Base-by-base conservation (phyloP, 2,113 vertebrate species). In the Casuarius casuarius region DNA sequence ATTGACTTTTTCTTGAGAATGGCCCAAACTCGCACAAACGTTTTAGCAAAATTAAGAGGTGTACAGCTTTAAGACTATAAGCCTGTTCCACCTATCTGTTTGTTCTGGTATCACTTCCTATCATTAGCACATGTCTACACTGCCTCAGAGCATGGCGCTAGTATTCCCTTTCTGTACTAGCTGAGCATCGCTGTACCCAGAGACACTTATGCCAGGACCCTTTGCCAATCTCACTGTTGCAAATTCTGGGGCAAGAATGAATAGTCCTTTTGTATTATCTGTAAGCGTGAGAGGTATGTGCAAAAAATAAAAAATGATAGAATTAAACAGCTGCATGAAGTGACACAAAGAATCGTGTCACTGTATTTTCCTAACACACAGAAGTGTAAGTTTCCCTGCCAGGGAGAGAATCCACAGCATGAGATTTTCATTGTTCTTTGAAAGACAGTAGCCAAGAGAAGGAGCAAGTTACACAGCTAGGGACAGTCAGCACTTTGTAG, bases 151-250 rank as follows among this genome's bases (percentile, higher is more conserved):
- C 56, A 29, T 5, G 54, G 42, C 35, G 65, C 35, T 79, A 33
- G 16, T 85, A 7, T 6, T 65, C 26, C 42, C 33, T 20, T 63
- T 75, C 26, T 72, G 2, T 80, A 11, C 20, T 20, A 18, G 10
- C 25, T 61, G 84, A 42, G 26, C 29, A 54, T 76, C 0, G 0
- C 33, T 71, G 20, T 38, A 14, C 20, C 2, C 1, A 1, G 40
- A 65, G 54, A 9, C 4, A 0, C 11, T 52, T 46, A 46, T 35
- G 15, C 29, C 16, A 29, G 16, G 25, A 35, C 40, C 10, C n/a
- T 65, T 38, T 82, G 42, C 74, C 51, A 49, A 1, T 42, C 16
- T 94, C 25, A 11, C 17, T 3, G 3, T 58, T 26, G 12, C 31
- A 40, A 59, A 38, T n/a, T 80, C 40, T 77, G 61, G 26, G 26